Evolutionary conservation across 2,797 vertebrate genomes (phyloP), one percentile per base, ranked within the genome.

Genomic region (Enteromius afrohamiltoni): DNA sequence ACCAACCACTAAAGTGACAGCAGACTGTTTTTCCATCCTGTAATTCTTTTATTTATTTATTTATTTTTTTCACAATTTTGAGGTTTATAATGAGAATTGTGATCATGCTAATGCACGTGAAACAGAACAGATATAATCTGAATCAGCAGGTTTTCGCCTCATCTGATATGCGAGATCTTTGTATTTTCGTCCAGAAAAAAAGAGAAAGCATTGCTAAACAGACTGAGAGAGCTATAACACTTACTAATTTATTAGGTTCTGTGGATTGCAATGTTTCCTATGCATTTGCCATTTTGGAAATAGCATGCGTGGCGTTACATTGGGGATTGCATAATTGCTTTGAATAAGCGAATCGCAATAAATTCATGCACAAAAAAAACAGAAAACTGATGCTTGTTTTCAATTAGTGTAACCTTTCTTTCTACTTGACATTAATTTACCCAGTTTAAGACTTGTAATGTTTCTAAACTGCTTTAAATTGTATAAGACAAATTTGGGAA

Each of bases 81-180:
- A 68, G 34, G 19, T 9, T 40, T n/a, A n/a, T 40, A 68, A 68
- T 68, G 65, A 40, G 19, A 42, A 40, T n/a, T n/a, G 65, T 13
- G 65, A 68, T n/a, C 19, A 68, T n/a, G 65, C 21, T 68, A n/a
- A 68, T 40, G 17, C 21, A 67, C 2, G 31, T 37, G 31, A 40
- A 68, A 40, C 29, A 40, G 73, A 75, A 23, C 21, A 37, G 73
- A 40, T 58, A 42, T 26, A 1, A 58, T 26, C 34, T 60, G 53
- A 60, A 76, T 76, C 74, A 76, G 74, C 74, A 76, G 53, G 53
- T 60, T 42, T 53, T 17, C 53, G 31, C 58, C 42, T 76, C 40
- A 55, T 40, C 8, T 16, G 3, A 26, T 42, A 76, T 17, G 73
- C 73, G n/a, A 76, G 74, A 42, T 26, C 34, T 8, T 37, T 40